Evolutionary conservation across 1,140 invertebrate genomes (phyloP), one percentile per base, ranked within the genome.

Genomic region (Lerema accius): DNA sequence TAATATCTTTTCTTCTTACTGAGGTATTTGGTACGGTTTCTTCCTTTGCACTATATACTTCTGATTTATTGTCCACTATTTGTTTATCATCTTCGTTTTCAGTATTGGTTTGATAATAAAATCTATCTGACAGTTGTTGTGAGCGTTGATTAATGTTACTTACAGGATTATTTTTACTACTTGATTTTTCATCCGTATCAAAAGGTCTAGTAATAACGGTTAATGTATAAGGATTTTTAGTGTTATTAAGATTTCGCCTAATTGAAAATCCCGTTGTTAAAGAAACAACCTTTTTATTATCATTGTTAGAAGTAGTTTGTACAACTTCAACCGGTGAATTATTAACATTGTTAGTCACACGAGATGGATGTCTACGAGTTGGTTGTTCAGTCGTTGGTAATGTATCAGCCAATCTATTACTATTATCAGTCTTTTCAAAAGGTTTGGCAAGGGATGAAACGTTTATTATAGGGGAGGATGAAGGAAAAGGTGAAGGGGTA

Each of bases 201-300:
- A 77, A 74, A 14, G 88, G 82, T 40, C 78, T 67, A 6, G 82
- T 82, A 61, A 84, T 73, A 48, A 86, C 69, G 14, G 88, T 90
- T 67, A 90, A 76, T 7, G 88, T 90, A 69, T 90, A 90, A 39
- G 86, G 80, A 72, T 82, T 89, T 69, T 87, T 76, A 60, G 76
- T 80, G 69, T 86, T 81, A 65, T 89, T 86, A 56, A 63, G 13
- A 72, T 88, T 84, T 59, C 84, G 69, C 69, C 89, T 82, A 60
- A 92, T 87, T 15, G 88, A 89, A 77, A 92, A 92, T 46, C 91
- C 89, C 42, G 88, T 87, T 53, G 89, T 89, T 73, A 91, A 71
- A 61, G 89, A 87, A 63, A 91, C 66, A 45, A 78, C 64, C 61
- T 86, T 87, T 79, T 84, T 87, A 69, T 77, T 79, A 59, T 71